phyloP scores from a whole-genome alignment of 2,888 invertebrate genomes.

The Zygaena filipendulae region DNA sequence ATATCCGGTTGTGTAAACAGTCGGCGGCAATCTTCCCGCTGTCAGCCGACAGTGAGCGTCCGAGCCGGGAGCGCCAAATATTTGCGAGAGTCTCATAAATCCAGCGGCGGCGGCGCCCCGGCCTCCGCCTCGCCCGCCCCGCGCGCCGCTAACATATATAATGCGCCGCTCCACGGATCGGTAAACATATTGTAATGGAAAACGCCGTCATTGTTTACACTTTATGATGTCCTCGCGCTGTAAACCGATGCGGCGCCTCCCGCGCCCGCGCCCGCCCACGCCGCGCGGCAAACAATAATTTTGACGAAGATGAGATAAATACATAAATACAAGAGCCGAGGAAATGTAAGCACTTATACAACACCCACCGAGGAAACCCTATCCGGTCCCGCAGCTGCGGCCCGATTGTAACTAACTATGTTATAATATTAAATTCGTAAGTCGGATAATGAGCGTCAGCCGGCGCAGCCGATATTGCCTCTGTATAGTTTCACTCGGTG shows the following conservation, averaged over 20 bases:
- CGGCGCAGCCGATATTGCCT: constrained; percentile 21
- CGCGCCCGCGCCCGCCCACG: no score
- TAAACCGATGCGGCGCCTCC: constrained; percentile 44
- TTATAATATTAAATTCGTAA: constrained; percentile 5
- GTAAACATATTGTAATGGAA: constrained; percentile 70
- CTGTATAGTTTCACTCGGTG: constrained; percentile 22
- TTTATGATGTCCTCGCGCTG: constrained; percentile 62
- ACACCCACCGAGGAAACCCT: no score
- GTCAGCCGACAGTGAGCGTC: constrained; percentile 54
- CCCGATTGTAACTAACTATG: background rate
- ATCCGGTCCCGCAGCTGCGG: no score
- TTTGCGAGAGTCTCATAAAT: constrained; percentile 65
- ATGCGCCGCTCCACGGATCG: constrained; percentile 63
- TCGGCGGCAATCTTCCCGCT: constrained; percentile 61
- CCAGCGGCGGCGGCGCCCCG: no score
- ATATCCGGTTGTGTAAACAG: constrained; percentile 55
- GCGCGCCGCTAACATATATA: constrained; percentile 66
- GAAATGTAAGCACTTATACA: no score
- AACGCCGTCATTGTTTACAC: constrained; percentile 66
- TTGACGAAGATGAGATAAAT: constrained; percentile 26
- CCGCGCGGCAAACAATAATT: no score
- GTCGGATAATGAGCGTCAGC: constrained; percentile 10
- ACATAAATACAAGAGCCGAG: constrained; percentile 18
- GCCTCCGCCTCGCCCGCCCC: no score
- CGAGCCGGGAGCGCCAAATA: constrained; percentile 62